phyloP scores from a whole-genome alignment of 2,888 invertebrate genomes.

The Cheilosia urbana region DNA sequence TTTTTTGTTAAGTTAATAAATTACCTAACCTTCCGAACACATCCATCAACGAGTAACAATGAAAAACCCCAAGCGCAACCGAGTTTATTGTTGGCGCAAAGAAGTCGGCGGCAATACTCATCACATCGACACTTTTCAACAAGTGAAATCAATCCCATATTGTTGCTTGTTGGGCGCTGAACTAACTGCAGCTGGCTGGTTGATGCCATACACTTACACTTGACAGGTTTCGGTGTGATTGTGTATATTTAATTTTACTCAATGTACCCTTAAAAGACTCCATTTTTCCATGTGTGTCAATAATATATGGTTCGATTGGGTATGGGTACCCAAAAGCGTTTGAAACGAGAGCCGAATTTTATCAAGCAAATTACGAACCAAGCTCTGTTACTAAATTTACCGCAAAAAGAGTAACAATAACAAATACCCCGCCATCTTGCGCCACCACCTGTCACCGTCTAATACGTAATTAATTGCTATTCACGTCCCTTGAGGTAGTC shows the following conservation, averaged over 20 bases:
- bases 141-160: conserved; percentile 72
- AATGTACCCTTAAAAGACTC: conserved; percentile 68
- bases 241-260: conserved; percentile 61
- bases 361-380: conserved; percentile 47
- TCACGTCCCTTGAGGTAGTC: conserved; percentile 39
- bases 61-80: conserved; percentile 32
- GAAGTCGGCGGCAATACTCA: conserved; percentile 28
- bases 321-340: background rate
- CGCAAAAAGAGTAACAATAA: conserved; percentile 37
- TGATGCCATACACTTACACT: conserved; percentile 45
- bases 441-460: background rate
- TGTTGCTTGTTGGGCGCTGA: conserved; percentile 58
- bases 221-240: conserved; percentile 55
- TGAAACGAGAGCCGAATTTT: conserved; percentile 50
- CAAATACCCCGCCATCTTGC: background rate
- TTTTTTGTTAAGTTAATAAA: conserved; percentile 20
- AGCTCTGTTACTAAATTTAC: conserved; percentile 54
- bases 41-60: conserved; percentile 3
- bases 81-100: conserved; percentile 47
- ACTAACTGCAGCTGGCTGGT: background rate
- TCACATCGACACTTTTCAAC: conserved; percentile 51
- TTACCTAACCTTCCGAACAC: conserved; percentile 41
- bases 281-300: conserved; percentile 68
- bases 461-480: conserved; percentile 55
- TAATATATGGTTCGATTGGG: background rate